Conservation (phyloP, 2,113 vertebrate genomes). For the Grammomys surdaster region DNA sequence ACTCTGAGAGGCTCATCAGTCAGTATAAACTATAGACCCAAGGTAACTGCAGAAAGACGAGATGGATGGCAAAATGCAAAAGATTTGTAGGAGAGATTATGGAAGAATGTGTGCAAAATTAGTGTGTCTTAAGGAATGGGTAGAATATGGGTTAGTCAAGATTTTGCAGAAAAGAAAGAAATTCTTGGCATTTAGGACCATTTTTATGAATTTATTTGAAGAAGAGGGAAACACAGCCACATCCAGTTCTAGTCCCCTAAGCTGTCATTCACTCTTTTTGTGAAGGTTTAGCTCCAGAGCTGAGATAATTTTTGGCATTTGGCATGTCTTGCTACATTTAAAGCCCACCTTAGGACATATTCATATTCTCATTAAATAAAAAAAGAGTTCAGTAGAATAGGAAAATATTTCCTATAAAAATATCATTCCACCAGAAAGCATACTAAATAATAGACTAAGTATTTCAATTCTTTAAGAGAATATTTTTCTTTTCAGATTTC, state of each 20-base stretch:
- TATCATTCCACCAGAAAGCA: constrained; percentile 34
- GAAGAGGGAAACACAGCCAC: not conserved
- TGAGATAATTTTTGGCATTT: constrained; percentile 33
- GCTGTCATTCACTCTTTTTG: not conserved
- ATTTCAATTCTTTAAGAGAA: constrained; percentile 63
- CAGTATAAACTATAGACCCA: not conserved
- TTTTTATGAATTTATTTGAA: not conserved
- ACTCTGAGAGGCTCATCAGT: not conserved
- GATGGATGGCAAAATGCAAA: not conserved
- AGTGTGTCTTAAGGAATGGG: not conserved
- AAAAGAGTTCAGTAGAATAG: constrained; percentile 42
- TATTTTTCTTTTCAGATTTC: constrained; percentile 44
- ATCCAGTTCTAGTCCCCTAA: not conserved
- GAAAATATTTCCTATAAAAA: constrained; percentile 62
- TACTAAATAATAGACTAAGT: constrained; percentile 44
- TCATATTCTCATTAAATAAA: constrained; percentile 62
- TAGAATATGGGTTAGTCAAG: not conserved
- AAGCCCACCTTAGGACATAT: constrained; percentile 42
- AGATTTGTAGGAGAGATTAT: not conserved
- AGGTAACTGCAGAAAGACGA: constrained; percentile 1
- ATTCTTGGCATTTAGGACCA: not conserved
- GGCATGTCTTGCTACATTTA: constrained; percentile 39
- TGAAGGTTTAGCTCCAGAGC: not conserved
- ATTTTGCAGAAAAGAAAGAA: not conserved
- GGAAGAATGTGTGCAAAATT: not conserved